A percentile compares a stretch with the other conserved stretches of the same genome.
phyloP scores from a whole-genome alignment of 2,797 vertebrate genomes.

The Dromococcyx pavoninus region DNA sequence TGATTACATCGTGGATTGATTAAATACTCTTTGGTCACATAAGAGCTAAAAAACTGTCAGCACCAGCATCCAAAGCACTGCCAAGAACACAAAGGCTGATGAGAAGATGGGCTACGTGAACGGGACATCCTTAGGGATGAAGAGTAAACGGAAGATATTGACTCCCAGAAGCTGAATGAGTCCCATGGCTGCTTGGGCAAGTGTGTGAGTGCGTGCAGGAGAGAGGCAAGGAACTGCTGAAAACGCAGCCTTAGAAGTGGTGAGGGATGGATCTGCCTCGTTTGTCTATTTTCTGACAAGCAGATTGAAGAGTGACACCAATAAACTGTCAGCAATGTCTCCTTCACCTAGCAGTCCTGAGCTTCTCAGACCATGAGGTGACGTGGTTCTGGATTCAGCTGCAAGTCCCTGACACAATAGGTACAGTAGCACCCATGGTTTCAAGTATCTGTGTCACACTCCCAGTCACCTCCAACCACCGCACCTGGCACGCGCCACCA shows the following conservation, averaged over 20 bases:
- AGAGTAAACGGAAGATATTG: accelerated
- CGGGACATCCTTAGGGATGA: background rate
- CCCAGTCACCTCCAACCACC: accelerated
- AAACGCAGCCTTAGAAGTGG: background rate
- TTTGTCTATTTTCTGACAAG: background rate
- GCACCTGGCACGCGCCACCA: too few species aligned
- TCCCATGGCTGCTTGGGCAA: background rate
- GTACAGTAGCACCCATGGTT: background rate
- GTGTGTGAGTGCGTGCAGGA: background rate
- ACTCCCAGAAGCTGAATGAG: background rate
- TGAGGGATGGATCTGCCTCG: accelerated
- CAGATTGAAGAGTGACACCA: background rate
- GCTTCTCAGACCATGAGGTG: background rate
- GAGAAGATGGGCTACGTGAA: background rate
- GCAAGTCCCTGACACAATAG: background rate
- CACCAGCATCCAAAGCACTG: background rate
- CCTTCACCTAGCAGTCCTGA: background rate
- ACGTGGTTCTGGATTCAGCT: background rate
- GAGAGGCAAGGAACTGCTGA: background rate
- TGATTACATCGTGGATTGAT: background rate
- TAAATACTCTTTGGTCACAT: background rate
- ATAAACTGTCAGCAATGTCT: background rate
- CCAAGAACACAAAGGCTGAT: background rate
- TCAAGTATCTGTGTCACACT: accelerated
- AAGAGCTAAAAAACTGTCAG: background rate